Percentiles rank a stretch among this genome's conserved stretches.
phyloP scores from a whole-genome alignment of 2,797 vertebrate genomes.

The Cyprinella venusta region DNA sequence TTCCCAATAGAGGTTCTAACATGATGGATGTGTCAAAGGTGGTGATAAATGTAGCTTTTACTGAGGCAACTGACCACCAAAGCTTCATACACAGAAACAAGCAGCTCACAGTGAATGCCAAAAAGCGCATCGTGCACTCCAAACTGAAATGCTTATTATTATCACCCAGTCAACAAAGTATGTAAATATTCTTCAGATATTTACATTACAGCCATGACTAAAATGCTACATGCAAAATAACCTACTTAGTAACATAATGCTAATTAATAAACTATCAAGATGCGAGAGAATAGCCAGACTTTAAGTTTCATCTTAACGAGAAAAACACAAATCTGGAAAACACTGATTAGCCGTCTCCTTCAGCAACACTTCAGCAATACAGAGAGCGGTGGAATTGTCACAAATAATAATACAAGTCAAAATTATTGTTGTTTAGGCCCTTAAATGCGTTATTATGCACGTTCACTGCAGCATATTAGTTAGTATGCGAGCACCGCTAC shows the following conservation, averaged over 20 bases:
- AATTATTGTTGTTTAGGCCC: background rate
- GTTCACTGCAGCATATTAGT: conserved; percentile 42
- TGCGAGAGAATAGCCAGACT: background rate
- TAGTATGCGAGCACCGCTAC: conserved; percentile 20
- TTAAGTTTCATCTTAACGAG: background rate
- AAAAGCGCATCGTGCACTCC: conserved; percentile 3
- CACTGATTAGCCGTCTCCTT: background rate
- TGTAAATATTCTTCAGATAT: background rate
- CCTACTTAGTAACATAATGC: background rate
- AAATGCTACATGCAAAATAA: background rate
- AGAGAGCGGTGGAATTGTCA: background rate
- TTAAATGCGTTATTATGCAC: background rate
- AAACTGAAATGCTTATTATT: background rate
- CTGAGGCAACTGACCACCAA: conserved; percentile 60
- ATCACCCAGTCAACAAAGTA: background rate
- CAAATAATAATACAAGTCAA: background rate
- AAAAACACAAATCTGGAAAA: background rate
- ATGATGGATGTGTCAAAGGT: conserved; percentile 62
- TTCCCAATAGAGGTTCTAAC: conserved; percentile 36
- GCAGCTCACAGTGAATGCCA: conserved; percentile 9
- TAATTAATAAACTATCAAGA: background rate
- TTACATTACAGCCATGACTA: background rate
- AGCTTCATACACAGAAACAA: conserved; percentile 53
- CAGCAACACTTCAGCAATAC: background rate
- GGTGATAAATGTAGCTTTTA: conserved; percentile 62